Conservation (phyloP, 1,140 invertebrate species). For the Eciton burchellii region DNA sequence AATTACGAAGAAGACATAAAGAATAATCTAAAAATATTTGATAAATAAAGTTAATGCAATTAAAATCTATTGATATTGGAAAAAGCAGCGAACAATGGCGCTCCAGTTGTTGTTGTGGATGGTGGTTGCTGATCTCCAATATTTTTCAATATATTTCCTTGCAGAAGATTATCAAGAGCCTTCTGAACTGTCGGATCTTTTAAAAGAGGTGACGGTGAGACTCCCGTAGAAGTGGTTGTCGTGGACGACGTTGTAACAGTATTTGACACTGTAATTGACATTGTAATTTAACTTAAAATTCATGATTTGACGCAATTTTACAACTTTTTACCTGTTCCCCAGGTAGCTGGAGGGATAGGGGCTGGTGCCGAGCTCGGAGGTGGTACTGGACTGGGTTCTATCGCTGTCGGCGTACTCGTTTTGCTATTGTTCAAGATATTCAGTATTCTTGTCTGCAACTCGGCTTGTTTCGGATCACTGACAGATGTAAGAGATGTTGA, state of each 20-base stretch:
- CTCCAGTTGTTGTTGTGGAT: constrained; percentile 61
- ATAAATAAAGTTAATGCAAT: constrained; percentile 38
- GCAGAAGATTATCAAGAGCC: constrained; percentile 91
- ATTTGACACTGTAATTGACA: constrained; percentile 74
- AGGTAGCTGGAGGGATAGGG: constrained; percentile 74
- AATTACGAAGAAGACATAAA: not conserved
- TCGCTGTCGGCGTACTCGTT: constrained; percentile 65
- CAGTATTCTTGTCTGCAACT: constrained; percentile 94
- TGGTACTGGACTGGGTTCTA: constrained; percentile 76
- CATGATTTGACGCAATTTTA: constrained; percentile 30
- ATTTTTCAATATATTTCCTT: constrained; percentile 88
- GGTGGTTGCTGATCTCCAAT: constrained; percentile 81
- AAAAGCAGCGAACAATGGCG: constrained; percentile 84
- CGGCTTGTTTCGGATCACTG: constrained; percentile 87
- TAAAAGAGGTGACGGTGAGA: constrained; percentile 86
- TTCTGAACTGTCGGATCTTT: constrained; percentile 91
- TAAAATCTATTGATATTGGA: constrained; percentile 83
- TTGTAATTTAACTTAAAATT: constrained; percentile 68
- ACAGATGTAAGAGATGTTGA: constrained; percentile 80
- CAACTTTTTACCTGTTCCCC: constrained; percentile 75
- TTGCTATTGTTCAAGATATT: constrained; percentile 91
- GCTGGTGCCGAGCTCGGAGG: constrained; percentile 80
- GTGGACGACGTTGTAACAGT: constrained; percentile 71
- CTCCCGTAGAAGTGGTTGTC: constrained; percentile 73
- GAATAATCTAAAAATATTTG: not conserved